Conservation (phyloP, 2,113 vertebrate species). For the Catharus fuscescens region DNA sequence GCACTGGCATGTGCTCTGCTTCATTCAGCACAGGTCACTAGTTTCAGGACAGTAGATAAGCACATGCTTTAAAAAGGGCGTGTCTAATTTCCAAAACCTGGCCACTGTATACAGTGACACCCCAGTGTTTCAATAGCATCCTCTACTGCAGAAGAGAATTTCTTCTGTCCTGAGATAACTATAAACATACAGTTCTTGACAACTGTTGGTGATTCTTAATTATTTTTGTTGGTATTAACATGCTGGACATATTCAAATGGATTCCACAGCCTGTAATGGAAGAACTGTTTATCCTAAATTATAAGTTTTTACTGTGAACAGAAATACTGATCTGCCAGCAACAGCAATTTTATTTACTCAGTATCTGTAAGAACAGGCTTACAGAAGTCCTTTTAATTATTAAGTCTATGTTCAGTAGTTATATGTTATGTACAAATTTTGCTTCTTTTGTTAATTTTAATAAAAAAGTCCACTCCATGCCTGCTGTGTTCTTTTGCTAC, state of each 20-base stretch:
- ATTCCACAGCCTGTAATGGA: neutral
- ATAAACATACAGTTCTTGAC: neutral
- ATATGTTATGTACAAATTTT: neutral
- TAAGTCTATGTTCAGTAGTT: conserved; percentile 34
- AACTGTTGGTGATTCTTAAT: neutral
- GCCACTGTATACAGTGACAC: neutral
- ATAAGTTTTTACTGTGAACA: conserved; percentile 13
- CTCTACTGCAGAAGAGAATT: neutral
- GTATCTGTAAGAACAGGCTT: neutral
- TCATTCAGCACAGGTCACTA: conserved; percentile 6
- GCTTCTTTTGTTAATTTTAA: conserved; percentile 66
- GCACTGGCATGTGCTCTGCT: neutral
- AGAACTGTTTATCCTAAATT: conserved; percentile 11
- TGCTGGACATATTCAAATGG: neutral
- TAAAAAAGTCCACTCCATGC: conserved; percentile 40
- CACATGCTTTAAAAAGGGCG: neutral
- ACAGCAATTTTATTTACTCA: neutral
- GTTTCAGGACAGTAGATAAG: neutral
- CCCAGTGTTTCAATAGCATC: neutral
- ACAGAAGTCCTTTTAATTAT: conserved; percentile 50
- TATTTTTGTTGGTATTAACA: neutral
- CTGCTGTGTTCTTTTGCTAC: conserved; percentile 30
- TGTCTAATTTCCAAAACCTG: neutral
- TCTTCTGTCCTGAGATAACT: neutral
- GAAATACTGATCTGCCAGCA: neutral